A percentile compares a stretch with the other conserved stretches of the same genome.
Evolutionary conservation across 1,140 invertebrate species (phyloP).

Genomic region (Phocides pigmalion): DNA sequence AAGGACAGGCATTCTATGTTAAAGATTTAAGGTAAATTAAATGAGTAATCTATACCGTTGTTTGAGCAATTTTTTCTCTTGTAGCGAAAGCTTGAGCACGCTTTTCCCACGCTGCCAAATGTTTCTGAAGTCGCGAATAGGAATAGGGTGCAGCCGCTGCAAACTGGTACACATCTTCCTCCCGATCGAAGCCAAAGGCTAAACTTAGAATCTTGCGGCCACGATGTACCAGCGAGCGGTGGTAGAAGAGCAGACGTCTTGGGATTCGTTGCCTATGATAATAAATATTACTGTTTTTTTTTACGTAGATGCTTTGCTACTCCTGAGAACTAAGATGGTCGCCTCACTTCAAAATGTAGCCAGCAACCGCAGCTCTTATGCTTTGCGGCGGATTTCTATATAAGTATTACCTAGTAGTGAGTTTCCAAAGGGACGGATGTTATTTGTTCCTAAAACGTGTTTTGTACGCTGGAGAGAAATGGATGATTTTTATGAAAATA

Average conservation of each 20-base stretch:
- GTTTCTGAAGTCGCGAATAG: constrained; percentile 94
- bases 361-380: no score
- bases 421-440: no score
- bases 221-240: constrained; percentile 94
- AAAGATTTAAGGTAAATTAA: no score
- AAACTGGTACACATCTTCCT: constrained; percentile 97
- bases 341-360: no score
- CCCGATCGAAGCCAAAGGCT: constrained; percentile 96
- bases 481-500: no score
- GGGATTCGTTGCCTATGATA: constrained; percentile 91
- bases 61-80: constrained; percentile 88
- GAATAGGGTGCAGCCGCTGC: constrained; percentile 96
- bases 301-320: no score
- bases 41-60: constrained; percentile 85
- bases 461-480: no score
- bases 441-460: no score
- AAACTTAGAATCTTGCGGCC: constrained; percentile 97
- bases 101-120: constrained; percentile 91
- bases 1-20: no score
- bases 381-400: no score
- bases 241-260: constrained; percentile 96
- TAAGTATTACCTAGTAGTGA: no score
- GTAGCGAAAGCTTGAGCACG: constrained; percentile 84
- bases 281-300: not conserved
- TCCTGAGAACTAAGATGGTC: no score